phyloP scores from a whole-genome alignment of 1,140 invertebrate species.

The Anastrepha ludens region DNA sequence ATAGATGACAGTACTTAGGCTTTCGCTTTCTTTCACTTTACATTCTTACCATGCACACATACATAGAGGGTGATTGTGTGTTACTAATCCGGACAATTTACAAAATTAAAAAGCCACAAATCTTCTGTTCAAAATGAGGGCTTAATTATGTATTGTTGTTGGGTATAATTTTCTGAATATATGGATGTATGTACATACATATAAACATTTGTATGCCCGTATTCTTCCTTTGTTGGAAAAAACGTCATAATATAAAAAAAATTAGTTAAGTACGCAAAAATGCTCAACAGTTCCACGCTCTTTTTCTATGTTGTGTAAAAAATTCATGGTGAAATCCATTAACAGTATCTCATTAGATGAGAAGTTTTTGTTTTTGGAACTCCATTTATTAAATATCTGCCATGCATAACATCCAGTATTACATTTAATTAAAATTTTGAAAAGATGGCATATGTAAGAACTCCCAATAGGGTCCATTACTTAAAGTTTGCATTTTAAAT shows the following conservation, averaged over 20 bases:
- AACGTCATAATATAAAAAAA: not conserved
- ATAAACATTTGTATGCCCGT: not conserved
- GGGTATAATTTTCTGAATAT: not conserved
- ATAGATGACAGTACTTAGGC: not conserved
- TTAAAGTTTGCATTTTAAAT: too few relatives aligned
- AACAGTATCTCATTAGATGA: too few relatives aligned
- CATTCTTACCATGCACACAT: not conserved
- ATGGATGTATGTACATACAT: not conserved
- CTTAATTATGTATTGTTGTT: constrained; percentile 34
- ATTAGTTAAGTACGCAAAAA: too few relatives aligned
- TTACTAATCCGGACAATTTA: constrained; percentile 41
- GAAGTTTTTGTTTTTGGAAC: too few relatives aligned
- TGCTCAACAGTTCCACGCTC: too few relatives aligned
- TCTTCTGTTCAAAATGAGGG: constrained; percentile 37
- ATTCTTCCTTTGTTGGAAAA: not conserved
- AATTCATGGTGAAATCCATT: too few relatives aligned
- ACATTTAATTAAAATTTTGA: too few relatives aligned
- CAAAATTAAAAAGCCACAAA: constrained; percentile 49
- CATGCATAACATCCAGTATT: too few relatives aligned
- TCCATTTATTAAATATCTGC: too few relatives aligned
- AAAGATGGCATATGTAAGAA: too few relatives aligned
- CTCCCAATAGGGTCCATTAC: too few relatives aligned
- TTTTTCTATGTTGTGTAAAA: too few relatives aligned
- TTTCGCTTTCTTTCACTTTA: constrained; percentile 42
- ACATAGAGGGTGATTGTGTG: constrained; percentile 11